Conservation (phyloP, 1,140 invertebrate species). For the Acromyrmex charruanus region DNA sequence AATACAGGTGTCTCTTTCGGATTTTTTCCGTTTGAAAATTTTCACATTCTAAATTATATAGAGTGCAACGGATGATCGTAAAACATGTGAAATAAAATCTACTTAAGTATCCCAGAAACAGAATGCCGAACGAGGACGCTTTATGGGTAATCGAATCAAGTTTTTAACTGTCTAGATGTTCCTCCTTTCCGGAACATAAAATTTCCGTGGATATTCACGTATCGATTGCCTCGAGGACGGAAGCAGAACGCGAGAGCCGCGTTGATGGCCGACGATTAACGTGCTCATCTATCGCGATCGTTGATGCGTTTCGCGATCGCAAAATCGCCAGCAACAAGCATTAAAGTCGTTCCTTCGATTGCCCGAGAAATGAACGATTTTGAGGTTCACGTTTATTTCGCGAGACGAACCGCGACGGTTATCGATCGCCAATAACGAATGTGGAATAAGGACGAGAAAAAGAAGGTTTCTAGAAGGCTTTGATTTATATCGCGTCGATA, state of each 20-base stretch:
- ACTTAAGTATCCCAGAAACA: slow-evolving; percentile 75
- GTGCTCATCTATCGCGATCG: slow-evolving; percentile 11
- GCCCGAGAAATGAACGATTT: slow-evolving; percentile 47
- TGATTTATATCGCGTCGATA: slow-evolving; percentile 86
- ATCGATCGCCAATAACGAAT: slow-evolving; percentile 73
- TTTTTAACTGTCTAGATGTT: slow-evolving; percentile 78
- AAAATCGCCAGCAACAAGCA: slow-evolving; percentile 46
- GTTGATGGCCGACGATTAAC: slow-evolving; percentile 54
- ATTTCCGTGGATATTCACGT: slow-evolving; percentile 66
- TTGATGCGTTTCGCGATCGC: slow-evolving; percentile 37
- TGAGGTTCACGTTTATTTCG: slow-evolving; percentile 22
- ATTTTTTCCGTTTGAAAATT: slow-evolving; percentile 43
- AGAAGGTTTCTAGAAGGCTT: slow-evolving; percentile 81
- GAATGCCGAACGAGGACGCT: slow-evolving; percentile 74
- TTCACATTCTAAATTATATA: slow-evolving; percentile 36
- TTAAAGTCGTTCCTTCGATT: slow-evolving; percentile 48
- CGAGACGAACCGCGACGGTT: slow-evolving; percentile 44
- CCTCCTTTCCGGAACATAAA: slow-evolving; percentile 76
- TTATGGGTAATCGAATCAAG: slow-evolving; percentile 79
- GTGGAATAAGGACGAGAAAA: slow-evolving; percentile 74
- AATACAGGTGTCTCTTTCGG: neutral
- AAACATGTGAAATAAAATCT: slow-evolving; percentile 77
- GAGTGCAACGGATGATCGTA: slow-evolving; percentile 65
- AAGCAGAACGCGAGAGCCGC: slow-evolving; percentile 13
- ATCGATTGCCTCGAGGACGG: slow-evolving; percentile 11